Evolutionary conservation across 1,140 invertebrate species (phyloP), one percentile per base, ranked within the genome.

Genomic region (Orius insidiosus): DNA sequence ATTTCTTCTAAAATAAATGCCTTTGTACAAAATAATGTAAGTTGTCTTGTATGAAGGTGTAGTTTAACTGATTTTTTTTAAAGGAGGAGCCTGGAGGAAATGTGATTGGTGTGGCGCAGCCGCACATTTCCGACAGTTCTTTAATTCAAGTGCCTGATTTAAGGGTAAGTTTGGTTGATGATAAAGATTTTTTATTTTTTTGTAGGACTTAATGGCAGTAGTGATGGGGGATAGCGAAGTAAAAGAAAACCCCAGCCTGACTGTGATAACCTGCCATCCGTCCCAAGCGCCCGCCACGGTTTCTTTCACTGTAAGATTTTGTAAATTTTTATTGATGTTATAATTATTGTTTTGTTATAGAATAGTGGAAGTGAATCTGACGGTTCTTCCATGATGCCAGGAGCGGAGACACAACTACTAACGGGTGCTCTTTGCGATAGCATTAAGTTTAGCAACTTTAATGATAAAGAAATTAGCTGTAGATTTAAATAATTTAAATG

Each of bases 1-100:
- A 68, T 69, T 68, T 69, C 64, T 68, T 68, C 66, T 59, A 64
- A 68, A 68, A 66, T 62, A 64, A 66, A 69, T 70, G 68, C 67
- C 68, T 69, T 69, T 66, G 65, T 67, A 68, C 65, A 69, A 67
- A 68, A 66, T 65, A 65, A 68, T 63, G 67, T 68, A 47, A 61
- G 55, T 46, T n/a, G n/a, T 10, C 32, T 16, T 35, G 16, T 14
- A 24, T 3, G 31, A 5, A n/a, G n/a, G n/a, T n/a, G 10, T 35
- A 15, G 38, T 14, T 35, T 35, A 39, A 14, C 53, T 39, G 39
- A 52, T 45, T 58, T 59, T 30, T 47, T n/a, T n/a, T n/a, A n/a
- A n/a, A 68, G 67, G 63, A 63, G 62, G 64, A 66, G 66, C 61
- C 61, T 64, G 62, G 64, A 66, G 63, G 66, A 65, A 61, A 66